phyloP scores from a whole-genome alignment of 2,888 invertebrate genomes.

The Erebia palarica region DNA sequence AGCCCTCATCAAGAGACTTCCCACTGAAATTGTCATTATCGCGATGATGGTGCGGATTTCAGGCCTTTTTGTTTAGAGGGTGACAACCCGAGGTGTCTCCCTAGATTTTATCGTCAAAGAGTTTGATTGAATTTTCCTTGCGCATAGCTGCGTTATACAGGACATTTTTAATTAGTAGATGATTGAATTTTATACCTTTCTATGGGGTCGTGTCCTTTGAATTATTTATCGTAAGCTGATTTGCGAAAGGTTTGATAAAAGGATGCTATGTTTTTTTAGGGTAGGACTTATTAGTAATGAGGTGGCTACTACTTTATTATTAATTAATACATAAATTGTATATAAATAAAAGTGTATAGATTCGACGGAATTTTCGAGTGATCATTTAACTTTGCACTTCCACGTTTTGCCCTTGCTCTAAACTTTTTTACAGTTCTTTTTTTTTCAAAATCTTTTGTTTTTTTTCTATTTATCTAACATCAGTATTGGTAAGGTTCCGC shows the following conservation, averaged over 20 bases:
- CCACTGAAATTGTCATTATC: constrained; percentile 10
- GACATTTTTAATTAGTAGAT: neutral
- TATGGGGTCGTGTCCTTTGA: neutral
- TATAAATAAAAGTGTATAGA: too few species aligned
- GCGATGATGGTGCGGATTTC: constrained; percentile 10
- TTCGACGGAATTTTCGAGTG: too few species aligned
- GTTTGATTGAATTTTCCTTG: neutral
- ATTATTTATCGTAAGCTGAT: neutral
- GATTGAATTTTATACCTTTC: neutral
- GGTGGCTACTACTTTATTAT: too few species aligned
- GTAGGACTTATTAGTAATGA: neutral
- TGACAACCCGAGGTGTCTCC: neutral
- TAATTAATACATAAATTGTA: too few species aligned
- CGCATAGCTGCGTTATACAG: neutral
- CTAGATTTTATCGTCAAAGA: neutral
- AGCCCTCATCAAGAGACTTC: neutral
- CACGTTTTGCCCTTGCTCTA: too few species aligned
- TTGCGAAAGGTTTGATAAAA: neutral
- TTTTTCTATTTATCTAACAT: too few species aligned
- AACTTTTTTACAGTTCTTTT: too few species aligned
- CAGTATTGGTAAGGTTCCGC: too few species aligned
- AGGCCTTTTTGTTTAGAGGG: constrained; percentile 11
- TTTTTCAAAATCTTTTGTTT: too few species aligned
- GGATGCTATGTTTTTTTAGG: neutral
- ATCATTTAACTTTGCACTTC: too few species aligned